phyloP scores from a whole-genome alignment of 1,140 invertebrate genomes.

The Drosophila yakuba region DNA sequence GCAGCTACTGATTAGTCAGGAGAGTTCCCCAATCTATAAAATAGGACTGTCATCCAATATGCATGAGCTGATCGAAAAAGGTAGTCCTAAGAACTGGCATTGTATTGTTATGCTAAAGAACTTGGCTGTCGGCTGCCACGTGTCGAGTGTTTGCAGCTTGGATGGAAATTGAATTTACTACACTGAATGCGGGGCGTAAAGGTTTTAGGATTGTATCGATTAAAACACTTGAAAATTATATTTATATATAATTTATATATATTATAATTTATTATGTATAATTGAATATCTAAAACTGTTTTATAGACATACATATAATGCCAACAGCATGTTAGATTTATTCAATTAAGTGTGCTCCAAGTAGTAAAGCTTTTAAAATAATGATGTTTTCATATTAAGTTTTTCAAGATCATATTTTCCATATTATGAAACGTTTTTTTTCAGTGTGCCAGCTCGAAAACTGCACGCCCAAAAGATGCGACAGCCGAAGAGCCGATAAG shows the following conservation, averaged over 20 bases:
- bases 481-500: conserved; percentile 39
- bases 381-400: too few species aligned
- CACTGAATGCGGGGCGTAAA: conserved; percentile 14
- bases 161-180: conserved; percentile 77
- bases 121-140: conserved; percentile 75
- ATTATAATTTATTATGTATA: too few species aligned
- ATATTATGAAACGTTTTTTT: background rate
- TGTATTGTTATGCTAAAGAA: conserved; percentile 80
- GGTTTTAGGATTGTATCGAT: background rate
- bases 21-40: conserved; percentile 5
- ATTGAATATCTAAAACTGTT: too few species aligned
- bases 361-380: too few species aligned
- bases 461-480: conserved; percentile 9
- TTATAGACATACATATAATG: too few species aligned
- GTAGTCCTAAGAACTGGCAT: conserved; percentile 48
- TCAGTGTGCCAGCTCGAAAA: background rate
- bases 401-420: background rate
- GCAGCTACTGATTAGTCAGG: conserved; percentile 61
- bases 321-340: too few species aligned
- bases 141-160: conserved; percentile 51
- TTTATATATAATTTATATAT: too few species aligned
- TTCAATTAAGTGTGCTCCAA: too few species aligned
- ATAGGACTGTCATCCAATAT: conserved; percentile 65
- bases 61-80: conserved; percentile 70
- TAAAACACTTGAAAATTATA: background rate